Evolutionary conservation across 2,888 invertebrate species (phyloP), one percentile per base, ranked within the genome.

Genomic region (Drosophila fungiperda): DNA sequence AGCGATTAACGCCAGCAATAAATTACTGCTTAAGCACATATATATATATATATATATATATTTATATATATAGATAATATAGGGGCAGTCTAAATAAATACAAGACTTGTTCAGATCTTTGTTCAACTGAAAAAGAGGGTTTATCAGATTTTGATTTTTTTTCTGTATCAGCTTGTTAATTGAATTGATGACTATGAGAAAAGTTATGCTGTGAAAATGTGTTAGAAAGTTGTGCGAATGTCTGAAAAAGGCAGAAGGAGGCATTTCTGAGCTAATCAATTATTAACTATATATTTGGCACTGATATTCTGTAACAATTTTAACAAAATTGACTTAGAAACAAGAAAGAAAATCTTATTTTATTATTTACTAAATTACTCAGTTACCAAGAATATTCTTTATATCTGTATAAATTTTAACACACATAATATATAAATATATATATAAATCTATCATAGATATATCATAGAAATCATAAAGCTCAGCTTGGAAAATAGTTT

Each of bases 61-160:
- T 8, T 8, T 35, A 11, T 4, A 32, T 20, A 9, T 1, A 54
- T 40, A 70, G 17, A 1, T 38, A 63, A 66, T 64, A 76, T 76
- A 67, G 60, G 66, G 71, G 63, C 49, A 20, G 29, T 35, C 45
- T 6, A 3, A 15, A 35, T 20, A 53, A n/a, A 20, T 2, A 6
- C 1, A 20, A 40, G 40, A 40, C 17, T 38, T 9, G 3, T 12
- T 45, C 45, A 20, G 12, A 1, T 1, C 3, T 45, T 15, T 7
- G 20, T 23, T 15, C 1, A 8, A 26, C 45, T 23, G 23, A 8
- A 15, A 15, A 26, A 8, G 20, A 23, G 23, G 20, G 45, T 0
- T 15, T 45, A 8, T 8, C 45, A 23, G 45, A 45, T 45, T 23
- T 15, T 45, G 23, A 1, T 8, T 45, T 7, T 15, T 20, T 45